phyloP scores from a whole-genome alignment of 1,140 invertebrate species.

The Phymorhynchus buccinoides region DNA sequence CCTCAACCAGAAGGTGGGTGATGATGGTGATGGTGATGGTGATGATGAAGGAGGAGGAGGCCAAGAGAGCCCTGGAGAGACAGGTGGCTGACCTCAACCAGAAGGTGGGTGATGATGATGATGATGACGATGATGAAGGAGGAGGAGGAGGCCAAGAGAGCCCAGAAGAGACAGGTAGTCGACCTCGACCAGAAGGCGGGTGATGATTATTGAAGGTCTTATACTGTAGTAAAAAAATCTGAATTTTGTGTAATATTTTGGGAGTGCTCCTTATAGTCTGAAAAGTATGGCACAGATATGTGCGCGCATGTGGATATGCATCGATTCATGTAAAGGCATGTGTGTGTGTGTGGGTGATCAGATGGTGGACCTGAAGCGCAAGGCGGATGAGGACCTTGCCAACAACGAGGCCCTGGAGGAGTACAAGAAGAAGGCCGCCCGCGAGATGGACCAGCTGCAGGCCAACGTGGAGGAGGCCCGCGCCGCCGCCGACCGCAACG shows the following conservation, averaged over 20 bases:
- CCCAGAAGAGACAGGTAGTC: conserved; percentile 86
- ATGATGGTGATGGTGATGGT: no score
- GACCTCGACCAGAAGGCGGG: conserved; percentile 64
- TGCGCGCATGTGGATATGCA: no score
- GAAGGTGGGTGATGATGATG: conserved; percentile 60
- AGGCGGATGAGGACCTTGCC: conserved; percentile 92
- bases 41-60: no score
- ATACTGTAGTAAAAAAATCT: no score
- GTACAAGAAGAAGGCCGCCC: conserved; percentile 88
- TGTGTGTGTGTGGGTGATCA: conserved; percentile 53
- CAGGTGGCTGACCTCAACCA: conserved; percentile 78
- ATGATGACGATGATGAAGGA: conserved; percentile 96
- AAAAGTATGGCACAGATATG: no score
- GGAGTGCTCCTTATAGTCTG: no score
- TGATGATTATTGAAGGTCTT: no score
- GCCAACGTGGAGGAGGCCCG: conserved; percentile 88
- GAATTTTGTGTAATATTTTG: no score
- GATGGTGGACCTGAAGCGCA: conserved; percentile 88
- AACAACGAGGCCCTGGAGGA: conserved; percentile 88
- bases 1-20: conserved; percentile 60
- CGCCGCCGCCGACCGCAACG: conserved; percentile 81
- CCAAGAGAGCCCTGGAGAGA: conserved; percentile 88
- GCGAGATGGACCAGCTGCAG: conserved; percentile 88
- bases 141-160: conserved; percentile 91
- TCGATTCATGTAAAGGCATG: no score